phyloP scores from a whole-genome alignment of 1,140 invertebrate species.

The Camponotus pennsylvanicus region DNA sequence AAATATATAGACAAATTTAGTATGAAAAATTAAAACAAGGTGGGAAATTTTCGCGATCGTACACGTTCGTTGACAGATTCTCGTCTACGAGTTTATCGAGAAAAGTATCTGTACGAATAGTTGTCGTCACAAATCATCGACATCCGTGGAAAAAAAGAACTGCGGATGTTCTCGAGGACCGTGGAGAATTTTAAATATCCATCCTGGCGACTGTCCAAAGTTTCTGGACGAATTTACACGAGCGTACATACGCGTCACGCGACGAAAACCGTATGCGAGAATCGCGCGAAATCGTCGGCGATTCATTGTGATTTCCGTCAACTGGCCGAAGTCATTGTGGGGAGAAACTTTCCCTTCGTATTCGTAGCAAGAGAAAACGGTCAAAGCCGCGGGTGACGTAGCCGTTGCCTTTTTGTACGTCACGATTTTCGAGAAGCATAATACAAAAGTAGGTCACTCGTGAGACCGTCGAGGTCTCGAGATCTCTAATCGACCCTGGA shows the following conservation, averaged over 20 bases:
- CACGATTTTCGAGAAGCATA: conserved; percentile 44
- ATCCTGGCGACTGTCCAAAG: conserved; percentile 76
- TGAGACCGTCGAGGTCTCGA: conserved; percentile 28
- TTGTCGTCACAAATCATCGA: conserved; percentile 22
- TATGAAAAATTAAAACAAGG: background rate
- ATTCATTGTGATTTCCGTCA: conserved; percentile 67
- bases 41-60: too few species aligned
- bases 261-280: background rate
- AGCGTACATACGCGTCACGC: conserved; percentile 53
- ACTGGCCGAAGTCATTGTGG: conserved; percentile 67
- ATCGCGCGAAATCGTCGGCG: conserved; percentile 8
- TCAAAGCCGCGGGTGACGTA: conserved; percentile 53
- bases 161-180: conserved; percentile 57
- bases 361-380: background rate
- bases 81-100: background rate
- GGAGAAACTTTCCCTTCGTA: background rate
- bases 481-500: conserved; percentile 52
- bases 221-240: conserved; percentile 79
- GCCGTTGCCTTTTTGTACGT: background rate
- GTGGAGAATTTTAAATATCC: conserved; percentile 80
- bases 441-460: conserved; percentile 64
- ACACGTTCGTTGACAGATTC: background rate
- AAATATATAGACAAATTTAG: background rate
- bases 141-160: conserved; percentile 39
- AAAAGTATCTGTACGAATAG: background rate